These are phyloP conservation scores for Drosophila mercatorum DNA, from an alignment of 2,888 invertebrate species.

Conservation along the genomic window DNA sequence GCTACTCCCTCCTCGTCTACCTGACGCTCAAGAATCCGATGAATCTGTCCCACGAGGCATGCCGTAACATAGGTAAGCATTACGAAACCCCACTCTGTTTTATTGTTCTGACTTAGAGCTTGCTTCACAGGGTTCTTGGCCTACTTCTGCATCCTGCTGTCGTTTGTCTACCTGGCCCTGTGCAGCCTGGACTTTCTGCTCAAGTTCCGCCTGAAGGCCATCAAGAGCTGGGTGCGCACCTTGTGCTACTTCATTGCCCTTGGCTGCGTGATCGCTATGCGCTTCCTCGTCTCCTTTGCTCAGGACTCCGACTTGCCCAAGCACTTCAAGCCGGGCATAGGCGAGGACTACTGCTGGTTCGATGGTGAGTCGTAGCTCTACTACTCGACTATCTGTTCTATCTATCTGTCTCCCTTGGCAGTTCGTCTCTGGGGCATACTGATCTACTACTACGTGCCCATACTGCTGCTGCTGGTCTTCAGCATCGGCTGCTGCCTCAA, in stretches of 20 bases:
- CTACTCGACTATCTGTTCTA: no score
- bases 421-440: slow-evolving; percentile 80
- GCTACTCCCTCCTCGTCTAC: slow-evolving; percentile 70
- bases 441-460: slow-evolving; percentile 74
- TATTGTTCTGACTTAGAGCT: no score
- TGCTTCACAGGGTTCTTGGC: slow-evolving; percentile 70
- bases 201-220: slow-evolving; percentile 61
- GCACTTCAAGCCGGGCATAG: slow-evolving; percentile 76
- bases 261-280: slow-evolving; percentile 54
- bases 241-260: slow-evolving; percentile 54
- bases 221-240: slow-evolving; percentile 70
- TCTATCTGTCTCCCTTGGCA: slow-evolving; percentile 43
- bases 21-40: slow-evolving; percentile 77
- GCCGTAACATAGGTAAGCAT: slow-evolving; percentile 70
- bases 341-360: slow-evolving; percentile 79
- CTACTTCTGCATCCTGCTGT: slow-evolving; percentile 75
- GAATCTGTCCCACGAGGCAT: slow-evolving; percentile 70
- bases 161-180: slow-evolving; percentile 72
- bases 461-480: slow-evolving; percentile 62
- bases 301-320: slow-evolving; percentile 74
- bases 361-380: slow-evolving; percentile 48
- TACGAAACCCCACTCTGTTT: fast-evolving
- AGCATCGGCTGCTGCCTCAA: slow-evolving; percentile 66
- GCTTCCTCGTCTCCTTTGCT: slow-evolving; percentile 68
- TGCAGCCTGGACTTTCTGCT: slow-evolving; percentile 76